Conservation (phyloP, 2,113 vertebrate genomes). For the Hemibagrus wyckioides region DNA sequence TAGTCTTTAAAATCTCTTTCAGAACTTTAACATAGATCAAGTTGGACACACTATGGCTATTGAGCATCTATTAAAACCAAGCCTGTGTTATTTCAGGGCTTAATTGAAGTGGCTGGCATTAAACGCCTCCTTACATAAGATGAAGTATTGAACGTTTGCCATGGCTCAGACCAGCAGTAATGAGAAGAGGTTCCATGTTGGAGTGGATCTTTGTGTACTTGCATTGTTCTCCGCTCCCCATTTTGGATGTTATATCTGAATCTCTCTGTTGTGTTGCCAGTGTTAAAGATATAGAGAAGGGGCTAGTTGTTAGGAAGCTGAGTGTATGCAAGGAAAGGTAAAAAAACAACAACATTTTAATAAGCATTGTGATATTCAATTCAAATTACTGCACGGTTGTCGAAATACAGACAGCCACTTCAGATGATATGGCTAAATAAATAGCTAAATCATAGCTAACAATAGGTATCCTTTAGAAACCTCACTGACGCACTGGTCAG, state of each 20-base stretch:
- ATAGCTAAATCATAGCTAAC: background rate
- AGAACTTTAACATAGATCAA: background rate
- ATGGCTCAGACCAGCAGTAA: conserved; percentile 26
- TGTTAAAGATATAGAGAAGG: background rate
- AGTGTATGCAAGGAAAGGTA: background rate
- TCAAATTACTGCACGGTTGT: background rate
- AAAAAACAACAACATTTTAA: background rate
- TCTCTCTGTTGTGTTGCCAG: background rate
- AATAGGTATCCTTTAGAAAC: background rate
- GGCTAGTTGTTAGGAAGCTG: background rate
- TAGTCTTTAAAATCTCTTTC: too few relatives aligned
- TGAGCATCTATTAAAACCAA: background rate
- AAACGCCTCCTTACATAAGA: background rate
- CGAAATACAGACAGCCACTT: background rate
- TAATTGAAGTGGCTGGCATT: conserved; percentile 22
- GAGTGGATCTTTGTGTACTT: background rate
- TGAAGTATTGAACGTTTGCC: conserved; percentile 15
- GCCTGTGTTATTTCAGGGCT: background rate
- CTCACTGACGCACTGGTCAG: background rate
- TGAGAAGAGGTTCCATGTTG: conserved; percentile 26
- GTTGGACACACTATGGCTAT: background rate
- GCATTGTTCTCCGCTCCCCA: background rate
- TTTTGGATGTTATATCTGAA: background rate
- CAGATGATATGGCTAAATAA: background rate
- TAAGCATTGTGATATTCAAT: background rate